Conservation (phyloP, 2,113 vertebrate genomes). For the Mus spicilegus region DNA sequence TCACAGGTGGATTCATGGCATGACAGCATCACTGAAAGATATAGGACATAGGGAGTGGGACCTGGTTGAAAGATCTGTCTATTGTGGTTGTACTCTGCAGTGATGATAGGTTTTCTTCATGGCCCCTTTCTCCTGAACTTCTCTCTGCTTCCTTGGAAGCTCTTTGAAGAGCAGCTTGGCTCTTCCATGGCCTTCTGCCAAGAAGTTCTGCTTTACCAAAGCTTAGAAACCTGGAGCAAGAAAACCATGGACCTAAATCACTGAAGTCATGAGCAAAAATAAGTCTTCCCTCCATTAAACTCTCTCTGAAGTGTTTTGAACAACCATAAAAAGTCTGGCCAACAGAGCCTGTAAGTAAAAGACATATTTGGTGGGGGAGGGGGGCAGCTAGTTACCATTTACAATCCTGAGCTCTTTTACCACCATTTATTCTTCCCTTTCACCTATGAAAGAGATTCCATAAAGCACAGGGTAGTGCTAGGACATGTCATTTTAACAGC, state of each 20-base stretch:
- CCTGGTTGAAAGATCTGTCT: background rate
- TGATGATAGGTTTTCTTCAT: background rate
- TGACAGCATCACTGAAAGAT: background rate
- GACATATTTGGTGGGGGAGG: background rate
- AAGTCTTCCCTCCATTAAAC: no score
- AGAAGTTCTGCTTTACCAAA: background rate
- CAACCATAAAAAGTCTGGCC: background rate
- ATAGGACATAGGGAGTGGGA: background rate
- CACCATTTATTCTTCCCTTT: background rate
- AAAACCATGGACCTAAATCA: background rate
- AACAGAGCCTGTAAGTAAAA: background rate
- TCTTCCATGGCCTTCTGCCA: background rate
- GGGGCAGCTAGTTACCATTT: background rate
- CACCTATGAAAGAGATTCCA: background rate
- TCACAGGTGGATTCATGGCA: no score
- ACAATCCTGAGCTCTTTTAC: background rate
- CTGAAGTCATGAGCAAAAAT: background rate
- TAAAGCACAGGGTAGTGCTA: fast-evolving
- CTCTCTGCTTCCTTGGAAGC: background rate
- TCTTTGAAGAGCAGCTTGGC: background rate
- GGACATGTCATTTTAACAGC: background rate
- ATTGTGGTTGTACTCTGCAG: background rate
- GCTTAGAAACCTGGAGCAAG: background rate
- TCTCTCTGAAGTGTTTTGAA: background rate
- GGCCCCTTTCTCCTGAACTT: background rate